Evolutionary conservation across 2,888 invertebrate species (phyloP).

Genomic region (Drosophila mercatorum): DNA sequence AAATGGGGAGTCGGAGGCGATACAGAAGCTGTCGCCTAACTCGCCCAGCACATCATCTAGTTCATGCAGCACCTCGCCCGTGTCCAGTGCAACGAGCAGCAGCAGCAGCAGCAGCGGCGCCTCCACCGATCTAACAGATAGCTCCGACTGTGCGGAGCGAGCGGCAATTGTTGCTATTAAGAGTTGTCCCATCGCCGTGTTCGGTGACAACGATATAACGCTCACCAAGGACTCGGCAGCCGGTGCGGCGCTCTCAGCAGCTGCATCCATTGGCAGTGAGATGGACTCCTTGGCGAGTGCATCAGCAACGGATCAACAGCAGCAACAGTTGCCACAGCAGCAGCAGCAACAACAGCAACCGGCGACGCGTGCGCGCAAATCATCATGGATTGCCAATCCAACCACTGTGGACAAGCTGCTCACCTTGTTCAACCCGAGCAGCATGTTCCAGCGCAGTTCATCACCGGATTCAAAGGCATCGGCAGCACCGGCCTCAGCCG

Average conservation of each 20-base stretch:
- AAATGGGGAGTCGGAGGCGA: constrained; percentile 23
- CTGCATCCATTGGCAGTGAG: constrained; percentile 21
- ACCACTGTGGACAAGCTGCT: constrained; percentile 88
- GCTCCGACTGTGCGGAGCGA: constrained; percentile 8
- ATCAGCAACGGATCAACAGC: constrained; percentile 1
- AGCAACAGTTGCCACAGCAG: constrained; percentile 3
- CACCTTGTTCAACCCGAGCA: constrained; percentile 88
- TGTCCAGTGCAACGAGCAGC: constrained; percentile 56
- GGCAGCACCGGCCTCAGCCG: constrained; percentile 13
- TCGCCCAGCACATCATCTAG: constrained; percentile 57
- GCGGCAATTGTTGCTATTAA: constrained; percentile 29
- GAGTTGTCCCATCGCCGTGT: constrained; percentile 78
- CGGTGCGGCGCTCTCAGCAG: constrained; percentile 58
- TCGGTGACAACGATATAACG: constrained; percentile 81
- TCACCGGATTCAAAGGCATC: constrained; percentile 72
- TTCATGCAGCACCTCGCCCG: constrained; percentile 66
- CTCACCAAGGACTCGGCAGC: constrained; percentile 78
- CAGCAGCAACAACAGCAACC: constrained; percentile 17
- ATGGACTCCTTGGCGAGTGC: constrained; percentile 6
- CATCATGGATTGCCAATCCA: constrained; percentile 87
- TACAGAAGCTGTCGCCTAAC: constrained; percentile 43
- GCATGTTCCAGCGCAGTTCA: constrained; percentile 86
- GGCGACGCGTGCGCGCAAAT: constrained; percentile 85
- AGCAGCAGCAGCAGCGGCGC: constrained; percentile 46
- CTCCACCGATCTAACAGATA: constrained; percentile 30